phyloP scores from a whole-genome alignment of 2,113 vertebrate genomes.

The Sakesphorus luctuosus region DNA sequence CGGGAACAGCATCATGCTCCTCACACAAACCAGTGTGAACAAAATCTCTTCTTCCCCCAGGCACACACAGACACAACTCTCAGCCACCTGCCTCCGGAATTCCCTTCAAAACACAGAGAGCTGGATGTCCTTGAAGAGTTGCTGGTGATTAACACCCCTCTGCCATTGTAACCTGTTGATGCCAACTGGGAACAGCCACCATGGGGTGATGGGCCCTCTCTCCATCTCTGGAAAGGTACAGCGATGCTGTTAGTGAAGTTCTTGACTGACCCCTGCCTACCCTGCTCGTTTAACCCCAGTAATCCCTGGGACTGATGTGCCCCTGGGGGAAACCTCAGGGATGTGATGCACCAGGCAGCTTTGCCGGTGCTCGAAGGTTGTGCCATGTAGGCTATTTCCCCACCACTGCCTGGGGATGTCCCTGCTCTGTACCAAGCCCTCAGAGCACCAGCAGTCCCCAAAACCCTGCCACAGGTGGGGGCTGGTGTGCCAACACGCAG shows the following conservation, averaged over 20 bases:
- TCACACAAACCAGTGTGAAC: neutral
- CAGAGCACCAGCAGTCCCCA: neutral
- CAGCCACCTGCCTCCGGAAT: neutral
- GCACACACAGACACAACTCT: neutral
- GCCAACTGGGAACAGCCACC: neutral
- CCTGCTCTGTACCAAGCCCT: neutral
- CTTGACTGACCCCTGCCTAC: neutral
- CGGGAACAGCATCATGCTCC: neutral
- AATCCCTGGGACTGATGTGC: neutral
- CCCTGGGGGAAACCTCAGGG: rapidly evolving
- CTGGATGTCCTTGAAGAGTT: neutral
- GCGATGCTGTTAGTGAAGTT: neutral
- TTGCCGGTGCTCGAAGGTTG: neutral
- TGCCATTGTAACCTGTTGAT: rapidly evolving
- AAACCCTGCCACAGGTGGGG: rapidly evolving
- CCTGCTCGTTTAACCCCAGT: neutral
- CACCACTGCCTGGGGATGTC: neutral
- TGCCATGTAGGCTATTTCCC: neutral
- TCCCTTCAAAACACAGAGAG: neutral
- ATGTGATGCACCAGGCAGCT: rapidly evolving
- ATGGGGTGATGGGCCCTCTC: neutral
- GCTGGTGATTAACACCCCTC: neutral
- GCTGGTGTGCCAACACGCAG: rapidly evolving
- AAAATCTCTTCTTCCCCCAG: neutral
- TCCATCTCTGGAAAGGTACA: neutral